Evolutionary conservation across 2,888 invertebrate genomes (phyloP), one percentile per base, ranked within the genome.

Genomic region (Trichogramma dendrolimi): DNA sequence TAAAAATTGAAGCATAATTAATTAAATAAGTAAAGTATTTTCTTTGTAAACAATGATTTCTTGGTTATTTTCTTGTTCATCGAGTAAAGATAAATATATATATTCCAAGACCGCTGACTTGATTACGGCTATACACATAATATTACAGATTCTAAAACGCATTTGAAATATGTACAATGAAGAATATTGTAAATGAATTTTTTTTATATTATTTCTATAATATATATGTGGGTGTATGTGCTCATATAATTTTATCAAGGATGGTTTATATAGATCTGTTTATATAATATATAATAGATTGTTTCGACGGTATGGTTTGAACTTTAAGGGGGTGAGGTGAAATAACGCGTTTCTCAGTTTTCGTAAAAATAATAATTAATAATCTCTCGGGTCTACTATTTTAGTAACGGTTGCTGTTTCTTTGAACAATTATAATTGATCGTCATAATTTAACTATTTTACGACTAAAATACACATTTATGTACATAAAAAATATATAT

Each of bases 81-180:
- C 27, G 27, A 27, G 27, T 27, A 27, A 27, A 27, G 27, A 62
- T 55, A 58, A 52, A 48, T 60, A 52, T 60, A 60, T 41, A 54
- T 53, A 55, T 60, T 58, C 62, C 62, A 60, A 65, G 65, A 65
- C 62, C 62, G 61, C 56, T 63, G 58, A 61, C 65, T 58, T 61
- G 62, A 61, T 53, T 62, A 63, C 53, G 56, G 48, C 47, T 56
- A 14, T 14, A 48, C 69, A 65, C 38, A 60, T 6, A 27, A n/a
- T 52, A 49, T 56, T 61, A 39, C 58, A 65, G 64, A 69, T 68
- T 70, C 61, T 71, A 69, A 73, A 72, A 73, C 66, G 69, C 72
- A 66, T 68, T 73, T 73, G 70, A 72, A 76, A 78, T 77, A 78
- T 77, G 78, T 78, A 78, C 78, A 77, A 74, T 73, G 73, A 76